Evolutionary conservation across 2,113 vertebrate genomes (phyloP), one percentile per base, ranked within the genome.

Genomic region (Corythaeola cristata): DNA sequence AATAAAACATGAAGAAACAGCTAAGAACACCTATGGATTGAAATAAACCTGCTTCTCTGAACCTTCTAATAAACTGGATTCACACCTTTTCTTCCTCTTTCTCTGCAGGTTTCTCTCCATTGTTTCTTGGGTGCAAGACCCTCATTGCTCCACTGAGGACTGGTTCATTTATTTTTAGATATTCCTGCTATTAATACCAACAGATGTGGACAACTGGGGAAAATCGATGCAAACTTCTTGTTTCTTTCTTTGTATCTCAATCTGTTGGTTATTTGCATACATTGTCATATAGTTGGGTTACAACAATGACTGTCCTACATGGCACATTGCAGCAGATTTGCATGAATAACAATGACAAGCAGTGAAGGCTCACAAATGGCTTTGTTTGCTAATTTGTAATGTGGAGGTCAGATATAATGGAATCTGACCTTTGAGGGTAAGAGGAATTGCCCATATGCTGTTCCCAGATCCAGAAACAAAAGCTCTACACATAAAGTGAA

Each of bases 381-480:
- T 96, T 90, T 94, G 91, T 97, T 97, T 94, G 91, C 83, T 97
- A 93, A 97, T 97, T 96, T 95, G 95, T 93, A 85, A 78, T 86
- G 71, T 85, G 69, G 89, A 92, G 83, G 91, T 96, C 95, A 97
- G 75, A 75, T 90, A 82, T 94, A 92, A 97, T 96, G 97, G 94
- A 97, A 95, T 97, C 95, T 96, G 97, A 95, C 97, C 96, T 97
- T 94, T 39, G 41, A 96, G 96, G 77, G 93, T 93, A 94, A 97
- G 93, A 95, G 93, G 94, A 95, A 92, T 91, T 97, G 91, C 59
- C 90, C 88, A 64, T 97, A 96, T 96, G 88, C 89, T 88, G 91
- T 98, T 98, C 91, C 93, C 94, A 95, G 94, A 82, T 67, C 75
- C 84, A 88, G 92, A 95, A 97, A 97, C 96, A 97, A 97, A 97